Evolutionary conservation across 1,140 invertebrate genomes (phyloP).

Genomic region (Papilio polyxenes): DNA sequence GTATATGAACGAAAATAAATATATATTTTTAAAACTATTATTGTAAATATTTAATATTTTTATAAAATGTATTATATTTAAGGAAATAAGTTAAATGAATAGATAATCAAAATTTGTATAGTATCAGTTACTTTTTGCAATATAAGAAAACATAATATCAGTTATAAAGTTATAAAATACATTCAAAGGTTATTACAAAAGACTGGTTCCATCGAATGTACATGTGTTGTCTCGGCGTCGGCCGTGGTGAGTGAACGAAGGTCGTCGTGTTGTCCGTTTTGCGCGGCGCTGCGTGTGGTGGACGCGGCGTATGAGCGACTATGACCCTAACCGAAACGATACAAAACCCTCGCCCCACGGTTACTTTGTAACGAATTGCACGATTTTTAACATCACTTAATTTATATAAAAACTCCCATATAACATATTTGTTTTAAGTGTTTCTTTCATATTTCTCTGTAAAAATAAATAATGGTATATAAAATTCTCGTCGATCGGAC

Average conservation of each 20-base stretch:
- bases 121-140: too few relatives aligned
- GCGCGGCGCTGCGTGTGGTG: conserved; percentile 50
- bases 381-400: not conserved
- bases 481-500: too few relatives aligned
- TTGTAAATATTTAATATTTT: too few relatives aligned
- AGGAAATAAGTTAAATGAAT: too few relatives aligned
- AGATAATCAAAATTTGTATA: too few relatives aligned
- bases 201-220: not conserved
- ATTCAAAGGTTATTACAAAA: conserved; percentile 4
- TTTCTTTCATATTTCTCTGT: too few relatives aligned
- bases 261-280: conserved; percentile 51
- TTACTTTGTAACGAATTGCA: not conserved
- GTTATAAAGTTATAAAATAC: not conserved
- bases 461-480: too few relatives aligned
- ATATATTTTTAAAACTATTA: too few relatives aligned
- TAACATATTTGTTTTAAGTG: too few relatives aligned
- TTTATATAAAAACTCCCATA: not conserved
- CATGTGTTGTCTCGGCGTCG: conserved; percentile 40
- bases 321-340: conserved; percentile 45
- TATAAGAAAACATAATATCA: not conserved
- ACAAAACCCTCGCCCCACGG: conserved; percentile 17
- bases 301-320: conserved; percentile 38
- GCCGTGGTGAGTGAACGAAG: conserved; percentile 53
- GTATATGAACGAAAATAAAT: too few relatives aligned
- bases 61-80: too few relatives aligned